phyloP scores from a whole-genome alignment of 1,140 invertebrate genomes.

The Heterodera schachtii region DNA sequence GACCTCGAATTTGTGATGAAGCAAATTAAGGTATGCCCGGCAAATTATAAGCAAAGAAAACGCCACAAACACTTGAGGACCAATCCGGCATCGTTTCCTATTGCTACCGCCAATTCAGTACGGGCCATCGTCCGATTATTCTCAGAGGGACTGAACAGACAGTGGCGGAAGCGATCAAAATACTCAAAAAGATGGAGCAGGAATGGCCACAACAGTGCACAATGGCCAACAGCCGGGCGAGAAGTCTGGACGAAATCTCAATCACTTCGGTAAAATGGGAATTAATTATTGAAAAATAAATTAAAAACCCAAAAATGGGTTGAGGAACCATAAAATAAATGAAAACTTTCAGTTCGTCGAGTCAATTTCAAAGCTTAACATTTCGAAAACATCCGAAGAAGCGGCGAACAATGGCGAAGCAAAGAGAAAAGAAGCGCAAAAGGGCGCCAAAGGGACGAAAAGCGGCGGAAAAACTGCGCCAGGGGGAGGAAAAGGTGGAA shows the following conservation, averaged over 20 bases:
- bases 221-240: neutral
- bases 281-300: neutral
- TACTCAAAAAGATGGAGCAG: neutral
- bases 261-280: constrained; percentile 1
- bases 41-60: neutral
- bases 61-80: neutral
- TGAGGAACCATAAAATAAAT: no score
- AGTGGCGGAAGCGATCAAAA: neutral
- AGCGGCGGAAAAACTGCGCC: neutral
- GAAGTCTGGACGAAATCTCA: neutral
- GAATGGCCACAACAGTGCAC: neutral
- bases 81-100: neutral
- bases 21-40: constrained; percentile 15
- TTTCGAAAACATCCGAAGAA: neutral
- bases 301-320: no score
- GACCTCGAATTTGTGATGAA: constrained; percentile 10
- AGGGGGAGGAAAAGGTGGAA: no score
- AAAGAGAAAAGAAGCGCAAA: neutral
- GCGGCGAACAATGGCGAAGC: neutral
- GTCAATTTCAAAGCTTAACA: neutral
- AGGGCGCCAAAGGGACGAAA: neutral
- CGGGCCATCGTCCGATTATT: neutral
- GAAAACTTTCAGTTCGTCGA: neutral
- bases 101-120: neutral
- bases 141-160: neutral